Conservation (phyloP, 1,140 invertebrate genomes). For the Leptinotarsa texana region DNA sequence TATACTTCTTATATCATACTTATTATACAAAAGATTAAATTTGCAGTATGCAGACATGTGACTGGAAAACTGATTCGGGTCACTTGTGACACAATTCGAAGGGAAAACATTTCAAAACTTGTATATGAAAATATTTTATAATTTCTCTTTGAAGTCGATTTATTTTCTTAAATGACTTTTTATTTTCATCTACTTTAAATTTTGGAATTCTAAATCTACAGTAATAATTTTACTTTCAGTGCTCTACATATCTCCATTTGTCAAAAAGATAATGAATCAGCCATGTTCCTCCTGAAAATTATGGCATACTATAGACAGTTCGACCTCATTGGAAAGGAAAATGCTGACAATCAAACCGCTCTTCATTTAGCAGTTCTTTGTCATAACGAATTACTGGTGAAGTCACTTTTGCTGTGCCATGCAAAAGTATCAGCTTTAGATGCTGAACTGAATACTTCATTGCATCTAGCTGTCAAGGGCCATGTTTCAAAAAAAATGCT, state of each 20-base stretch:
- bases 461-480: conserved; percentile 60
- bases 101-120: too few relatives aligned
- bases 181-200: too few relatives aligned
- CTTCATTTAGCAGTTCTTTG: conserved; percentile 40
- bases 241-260: conserved; percentile 41
- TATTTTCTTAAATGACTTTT: too few relatives aligned
- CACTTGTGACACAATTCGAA: too few relatives aligned
- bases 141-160: too few relatives aligned
- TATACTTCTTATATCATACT: too few relatives aligned
- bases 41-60: too few relatives aligned
- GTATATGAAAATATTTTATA: too few relatives aligned
- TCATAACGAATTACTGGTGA: conserved; percentile 48
- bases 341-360: conserved; percentile 29
- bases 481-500: conserved; percentile 39
- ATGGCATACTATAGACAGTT: conserved; percentile 32
- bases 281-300: conserved; percentile 40
- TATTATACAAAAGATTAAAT: too few relatives aligned
- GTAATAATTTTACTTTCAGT: conserved; percentile 31
- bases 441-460: conserved; percentile 56
- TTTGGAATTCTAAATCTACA: background rate
- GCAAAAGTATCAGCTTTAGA: conserved; percentile 60
- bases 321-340: conserved; percentile 35
- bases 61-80: too few relatives aligned
- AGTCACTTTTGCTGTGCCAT: conserved; percentile 52
- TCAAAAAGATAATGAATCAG: conserved; percentile 34